Evolutionary conservation across 2,888 invertebrate species (phyloP).

Genomic region (Eupeodes latifasciatus): DNA sequence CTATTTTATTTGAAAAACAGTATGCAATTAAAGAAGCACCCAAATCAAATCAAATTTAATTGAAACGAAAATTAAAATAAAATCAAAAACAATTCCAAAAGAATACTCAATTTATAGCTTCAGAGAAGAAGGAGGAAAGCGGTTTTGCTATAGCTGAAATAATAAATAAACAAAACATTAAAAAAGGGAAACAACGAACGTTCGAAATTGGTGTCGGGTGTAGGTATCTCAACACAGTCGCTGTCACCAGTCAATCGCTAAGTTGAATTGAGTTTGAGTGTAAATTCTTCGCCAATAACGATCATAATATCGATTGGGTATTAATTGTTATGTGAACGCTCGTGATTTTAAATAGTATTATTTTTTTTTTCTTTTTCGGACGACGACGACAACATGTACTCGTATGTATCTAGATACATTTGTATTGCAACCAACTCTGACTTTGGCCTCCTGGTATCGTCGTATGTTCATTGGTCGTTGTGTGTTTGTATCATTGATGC

Average conservation of each 20-base stretch:
- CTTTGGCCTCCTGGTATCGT: no score
- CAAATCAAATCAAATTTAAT: conserved; percentile 66
- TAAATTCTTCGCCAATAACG: conserved; percentile 57
- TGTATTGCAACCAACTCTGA: neutral
- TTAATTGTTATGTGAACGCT: conserved; percentile 72
- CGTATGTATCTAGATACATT: conserved; percentile 21
- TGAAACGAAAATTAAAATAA: conserved; percentile 61
- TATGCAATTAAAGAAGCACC: conserved; percentile 63
- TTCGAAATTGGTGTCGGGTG: conserved; percentile 38
- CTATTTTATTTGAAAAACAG: neutral
- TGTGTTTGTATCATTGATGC: neutral
- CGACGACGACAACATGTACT: conserved; percentile 30
- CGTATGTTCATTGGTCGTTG: neutral
- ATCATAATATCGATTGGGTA: conserved; percentile 56
- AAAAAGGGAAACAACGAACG: conserved; percentile 22
- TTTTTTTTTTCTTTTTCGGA: conserved; percentile 5
- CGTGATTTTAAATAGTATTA: conserved; percentile 70
- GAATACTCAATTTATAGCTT: conserved; percentile 28
- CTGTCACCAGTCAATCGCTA: conserved; percentile 7
- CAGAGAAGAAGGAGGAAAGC: neutral
- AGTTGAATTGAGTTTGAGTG: conserved; percentile 27
- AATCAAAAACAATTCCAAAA: conserved; percentile 28
- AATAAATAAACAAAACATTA: conserved; percentile 68
- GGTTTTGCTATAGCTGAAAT: conserved; percentile 54
- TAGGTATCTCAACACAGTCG: conserved; percentile 2